Evolutionary conservation across 1,140 invertebrate genomes (phyloP), one percentile per base, ranked within the genome.

Genomic region (Amphibalanus amphitrite): DNA sequence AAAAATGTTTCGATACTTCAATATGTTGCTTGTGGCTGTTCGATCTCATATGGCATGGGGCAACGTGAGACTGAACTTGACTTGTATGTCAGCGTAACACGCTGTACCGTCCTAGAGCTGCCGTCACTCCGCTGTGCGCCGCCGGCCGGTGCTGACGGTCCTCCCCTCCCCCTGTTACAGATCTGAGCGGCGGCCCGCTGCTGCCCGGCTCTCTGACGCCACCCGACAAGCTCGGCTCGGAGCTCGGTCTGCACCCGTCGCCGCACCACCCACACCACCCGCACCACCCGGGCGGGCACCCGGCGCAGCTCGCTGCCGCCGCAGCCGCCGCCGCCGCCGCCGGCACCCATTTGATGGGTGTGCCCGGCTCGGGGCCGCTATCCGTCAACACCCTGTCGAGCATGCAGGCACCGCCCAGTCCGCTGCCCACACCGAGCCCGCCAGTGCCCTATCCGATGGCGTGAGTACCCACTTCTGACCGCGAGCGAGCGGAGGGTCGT

Each of bases 401-500:
- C 76, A 86, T 89, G 78, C 89, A 90, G 78, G 89, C 89, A 69
- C 89, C 89, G 70, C 88, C 89, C 29, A 88, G 87, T 72, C 88
- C 77, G 30, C 85, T 79, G 75, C 86, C 81, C 76, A 86, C 81
- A 70, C 83, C 82, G 70, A 84, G 82, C 69, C 83, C 82, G 30
- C 82, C 86, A 74, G 83, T 86, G 73, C 82, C 86, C 82, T 74
- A 73, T 47, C 59, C 72, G 59, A 74, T 73, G 69, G 70, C 73
- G 74, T 74, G 73, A 73, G 74, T 76, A 69, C 69, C 69, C 23
- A 20, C 70, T 25, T 8, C 13, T n/a, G 29, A 28, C 17, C 20
- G 23, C 28, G 25, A 29, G 28, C 67, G 29, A 70, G 68, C 30
- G 28, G 33, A 69, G 23, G 29, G 38, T n/a, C n/a, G n/a, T n/a